A percentile compares a stretch with the other conserved stretches of the same genome.
Evolutionary conservation across 2,797 vertebrate genomes (phyloP).

Genomic region (Malurus leucopterus): DNA sequence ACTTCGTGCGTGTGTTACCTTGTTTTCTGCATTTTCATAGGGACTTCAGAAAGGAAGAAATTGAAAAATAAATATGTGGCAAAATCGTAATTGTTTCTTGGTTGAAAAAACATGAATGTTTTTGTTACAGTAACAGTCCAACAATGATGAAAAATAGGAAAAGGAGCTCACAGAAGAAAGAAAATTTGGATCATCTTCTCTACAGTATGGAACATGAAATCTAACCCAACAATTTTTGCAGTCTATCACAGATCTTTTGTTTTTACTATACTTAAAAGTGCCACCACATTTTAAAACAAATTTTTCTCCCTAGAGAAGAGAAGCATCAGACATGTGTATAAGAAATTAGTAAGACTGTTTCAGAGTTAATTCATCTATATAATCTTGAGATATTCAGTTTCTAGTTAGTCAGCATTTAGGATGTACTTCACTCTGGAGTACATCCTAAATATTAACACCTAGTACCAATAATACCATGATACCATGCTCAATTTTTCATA

Average conservation of each 20-base stretch:
- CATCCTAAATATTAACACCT: background rate
- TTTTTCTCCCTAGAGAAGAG: background rate
- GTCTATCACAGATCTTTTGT: background rate
- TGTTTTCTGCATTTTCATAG: background rate
- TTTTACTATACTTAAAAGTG: background rate
- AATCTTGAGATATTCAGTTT: background rate
- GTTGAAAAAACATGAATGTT: background rate
- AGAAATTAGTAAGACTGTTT: background rate
- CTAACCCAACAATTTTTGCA: background rate
- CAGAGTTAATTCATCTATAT: background rate
- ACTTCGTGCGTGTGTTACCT: background rate
- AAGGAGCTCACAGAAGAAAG: background rate
- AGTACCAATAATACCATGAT: background rate
- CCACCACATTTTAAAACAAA: background rate
- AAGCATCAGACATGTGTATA: background rate
- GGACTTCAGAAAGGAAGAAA: background rate
- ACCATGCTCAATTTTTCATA: background rate
- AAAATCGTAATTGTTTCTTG: background rate
- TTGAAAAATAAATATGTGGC: rapidly evolving
- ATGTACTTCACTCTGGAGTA: background rate
- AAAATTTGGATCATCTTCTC: background rate
- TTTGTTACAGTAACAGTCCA: background rate
- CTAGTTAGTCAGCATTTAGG: background rate
- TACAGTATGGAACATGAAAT: background rate
- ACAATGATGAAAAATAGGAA: background rate